Percentiles rank a stretch among this genome's conserved stretches.
Conservation (phyloP, 2,888 invertebrate species). For the Cyclophora punctaria region DNA sequence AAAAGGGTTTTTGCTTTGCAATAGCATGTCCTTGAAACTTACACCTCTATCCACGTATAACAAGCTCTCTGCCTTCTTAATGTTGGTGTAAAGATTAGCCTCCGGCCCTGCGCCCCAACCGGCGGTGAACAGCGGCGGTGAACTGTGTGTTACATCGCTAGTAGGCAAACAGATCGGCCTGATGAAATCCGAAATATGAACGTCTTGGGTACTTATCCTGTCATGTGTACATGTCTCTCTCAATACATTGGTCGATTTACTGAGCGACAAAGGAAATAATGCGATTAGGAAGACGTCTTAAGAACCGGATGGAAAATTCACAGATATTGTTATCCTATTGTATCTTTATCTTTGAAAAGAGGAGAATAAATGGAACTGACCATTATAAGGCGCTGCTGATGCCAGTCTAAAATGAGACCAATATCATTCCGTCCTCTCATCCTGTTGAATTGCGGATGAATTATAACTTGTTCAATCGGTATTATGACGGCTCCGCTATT, state of each 20-base stretch:
- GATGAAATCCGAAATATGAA: conserved; percentile 34
- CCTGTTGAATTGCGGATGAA: conserved; percentile 28
- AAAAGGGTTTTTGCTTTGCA: too few species aligned
- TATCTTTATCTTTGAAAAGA: too few species aligned
- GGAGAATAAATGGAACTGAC: conserved; percentile 25
- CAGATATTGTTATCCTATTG: too few species aligned
- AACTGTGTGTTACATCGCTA: conserved; percentile 3
- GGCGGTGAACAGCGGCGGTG: conserved; percentile 28
- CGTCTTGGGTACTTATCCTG: too few species aligned
- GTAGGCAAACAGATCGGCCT: conserved; percentile 2
- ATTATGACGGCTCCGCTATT: conserved; percentile 48
- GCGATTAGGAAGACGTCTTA: too few species aligned
- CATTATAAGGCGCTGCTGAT: conserved; percentile 45
- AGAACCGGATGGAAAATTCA: too few species aligned
- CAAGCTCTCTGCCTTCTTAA: conserved; percentile 29
- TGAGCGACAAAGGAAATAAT: too few species aligned
- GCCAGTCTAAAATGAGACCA: conserved; percentile 57
- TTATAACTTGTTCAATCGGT: conserved; percentile 45
- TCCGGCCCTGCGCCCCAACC: conserved; percentile 51
- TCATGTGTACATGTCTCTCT: too few species aligned
- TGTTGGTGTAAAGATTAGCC: too few species aligned
- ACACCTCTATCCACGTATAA: conserved; percentile 22
- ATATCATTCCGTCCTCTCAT: conserved; percentile 44
- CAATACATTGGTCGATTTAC: too few species aligned
- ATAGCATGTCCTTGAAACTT: too few species aligned